A percentile compares a stretch with the other conserved stretches of the same genome.
Conservation (phyloP, 2,888 invertebrate genomes). For the Drosophila prolongata region DNA sequence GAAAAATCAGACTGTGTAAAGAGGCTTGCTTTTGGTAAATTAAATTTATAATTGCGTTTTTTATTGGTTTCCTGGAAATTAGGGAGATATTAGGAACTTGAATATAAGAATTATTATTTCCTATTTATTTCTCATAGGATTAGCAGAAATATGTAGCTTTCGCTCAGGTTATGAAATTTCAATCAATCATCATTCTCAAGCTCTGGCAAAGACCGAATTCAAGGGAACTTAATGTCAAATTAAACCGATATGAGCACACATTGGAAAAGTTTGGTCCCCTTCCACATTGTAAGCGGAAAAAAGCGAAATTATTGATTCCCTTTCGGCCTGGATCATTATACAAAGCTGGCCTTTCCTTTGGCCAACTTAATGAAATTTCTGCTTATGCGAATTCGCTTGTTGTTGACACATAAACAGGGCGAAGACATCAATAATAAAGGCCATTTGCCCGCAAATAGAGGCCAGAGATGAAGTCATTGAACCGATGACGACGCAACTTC, state of each 20-base stretch:
- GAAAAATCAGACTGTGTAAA: too few relatives aligned
- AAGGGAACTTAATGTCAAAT: slow-evolving; percentile 35
- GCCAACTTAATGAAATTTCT: slow-evolving; percentile 76
- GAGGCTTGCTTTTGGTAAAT: too few relatives aligned
- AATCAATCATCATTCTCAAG: slow-evolving; percentile 25
- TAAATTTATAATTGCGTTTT: too few relatives aligned
- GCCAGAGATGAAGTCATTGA: slow-evolving; percentile 71
- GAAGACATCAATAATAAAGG: slow-evolving; percentile 74
- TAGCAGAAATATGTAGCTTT: background rate
- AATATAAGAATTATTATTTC: too few relatives aligned
- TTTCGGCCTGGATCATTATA: slow-evolving; percentile 50
- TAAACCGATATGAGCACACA: slow-evolving; percentile 18
- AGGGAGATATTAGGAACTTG: too few relatives aligned
- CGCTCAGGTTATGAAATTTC: slow-evolving; percentile 11
- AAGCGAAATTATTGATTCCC: slow-evolving; percentile 29
- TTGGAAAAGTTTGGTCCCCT: slow-evolving; percentile 18
- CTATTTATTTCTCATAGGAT: too few relatives aligned
- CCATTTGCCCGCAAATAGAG: slow-evolving; percentile 25
- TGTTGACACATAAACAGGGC: slow-evolving; percentile 77
- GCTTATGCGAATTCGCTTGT: slow-evolving; percentile 74
- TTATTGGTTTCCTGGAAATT: too few relatives aligned
- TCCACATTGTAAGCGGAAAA: background rate
- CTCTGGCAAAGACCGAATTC: background rate
- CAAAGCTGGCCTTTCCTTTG: slow-evolving; percentile 53
- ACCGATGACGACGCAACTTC: slow-evolving; percentile 50